phyloP scores from a whole-genome alignment of 2,797 vertebrate genomes.

The Enteromius afrohamiltoni region DNA sequence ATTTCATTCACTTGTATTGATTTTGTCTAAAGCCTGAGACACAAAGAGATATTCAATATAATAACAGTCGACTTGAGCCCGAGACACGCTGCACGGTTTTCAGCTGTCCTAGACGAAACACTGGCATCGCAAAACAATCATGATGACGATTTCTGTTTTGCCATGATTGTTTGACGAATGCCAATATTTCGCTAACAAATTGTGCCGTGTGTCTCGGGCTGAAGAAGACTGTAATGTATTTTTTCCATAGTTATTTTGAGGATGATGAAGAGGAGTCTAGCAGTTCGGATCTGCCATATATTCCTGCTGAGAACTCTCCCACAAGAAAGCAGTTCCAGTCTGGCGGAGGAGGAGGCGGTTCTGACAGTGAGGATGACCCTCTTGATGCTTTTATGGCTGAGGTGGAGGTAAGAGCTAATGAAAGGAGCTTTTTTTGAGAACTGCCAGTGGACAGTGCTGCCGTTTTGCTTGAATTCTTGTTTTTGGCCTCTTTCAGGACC shows the following conservation, averaged over 20 bases:
- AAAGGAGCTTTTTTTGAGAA: background rate
- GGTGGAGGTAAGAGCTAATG: conserved; percentile 86
- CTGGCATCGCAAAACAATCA: no score
- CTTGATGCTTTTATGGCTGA: conserved; percentile 99
- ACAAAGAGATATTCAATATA: no score
- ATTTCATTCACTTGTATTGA: background rate
- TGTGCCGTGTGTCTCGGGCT: no score
- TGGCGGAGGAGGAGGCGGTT: conserved; percentile 80
- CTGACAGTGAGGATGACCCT: conserved; percentile 97
- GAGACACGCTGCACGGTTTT: no score
- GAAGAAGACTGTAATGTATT: background rate
- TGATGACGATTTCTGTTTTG: no score
- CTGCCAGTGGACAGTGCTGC: background rate
- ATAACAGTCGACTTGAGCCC: no score
- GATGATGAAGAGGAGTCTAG: conserved; percentile 97
- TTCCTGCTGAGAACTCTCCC: conserved; percentile 97
- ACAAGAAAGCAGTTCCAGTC: conserved; percentile 92
- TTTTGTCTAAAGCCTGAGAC: background rate
- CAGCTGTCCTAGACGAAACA: no score
- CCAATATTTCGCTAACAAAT: no score
- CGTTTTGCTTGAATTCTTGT: background rate
- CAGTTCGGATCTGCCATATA: conserved; percentile 92
- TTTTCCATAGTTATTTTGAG: conserved; percentile 90
- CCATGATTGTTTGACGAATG: no score
- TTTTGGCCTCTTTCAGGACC: conserved; percentile 76